Conservation (phyloP, 2,113 vertebrate species). For the Pedetes capensis region DNA sequence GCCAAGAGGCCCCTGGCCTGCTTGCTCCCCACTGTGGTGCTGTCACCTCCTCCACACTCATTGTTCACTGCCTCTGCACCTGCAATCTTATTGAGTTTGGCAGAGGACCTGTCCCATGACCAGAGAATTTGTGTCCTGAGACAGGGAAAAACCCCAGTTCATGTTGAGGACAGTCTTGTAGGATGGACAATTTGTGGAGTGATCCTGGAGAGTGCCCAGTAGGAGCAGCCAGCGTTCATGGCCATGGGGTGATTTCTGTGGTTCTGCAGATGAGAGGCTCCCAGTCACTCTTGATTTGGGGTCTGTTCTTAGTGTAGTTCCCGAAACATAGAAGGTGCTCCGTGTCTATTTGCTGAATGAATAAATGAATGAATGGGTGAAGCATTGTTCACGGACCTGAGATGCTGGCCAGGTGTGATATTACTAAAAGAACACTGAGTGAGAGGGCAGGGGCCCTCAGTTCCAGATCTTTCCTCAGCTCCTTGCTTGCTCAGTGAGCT, state of each 20-base stretch:
- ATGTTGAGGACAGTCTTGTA: not conserved
- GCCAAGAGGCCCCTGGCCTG: not conserved
- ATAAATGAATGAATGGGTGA: not conserved
- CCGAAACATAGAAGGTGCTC: not conserved
- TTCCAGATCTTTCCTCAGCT: not conserved
- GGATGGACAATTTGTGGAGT: not conserved
- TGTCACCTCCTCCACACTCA: not conserved
- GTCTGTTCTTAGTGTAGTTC: not conserved
- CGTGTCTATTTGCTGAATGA: not conserved
- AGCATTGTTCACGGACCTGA: not conserved
- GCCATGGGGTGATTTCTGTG: not conserved
- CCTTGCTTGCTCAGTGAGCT: not conserved
- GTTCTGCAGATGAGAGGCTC: not conserved
- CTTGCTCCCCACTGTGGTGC: too few species aligned
- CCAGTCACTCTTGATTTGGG: not conserved
- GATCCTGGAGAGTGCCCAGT: not conserved
- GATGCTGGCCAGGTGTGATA: not conserved
- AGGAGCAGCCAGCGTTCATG: not conserved
- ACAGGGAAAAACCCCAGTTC: not conserved
- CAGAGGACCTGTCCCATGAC: not conserved
- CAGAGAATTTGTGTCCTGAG: not conserved
- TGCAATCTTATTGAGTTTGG: too few species aligned
- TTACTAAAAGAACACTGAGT: not conserved
- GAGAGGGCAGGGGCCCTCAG: rapidly evolving
- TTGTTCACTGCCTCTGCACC: not conserved